A percentile compares a stretch with the other conserved stretches of the same genome.
These are phyloP conservation scores for Lytechinus pictus DNA, from an alignment of 35 echinoderm and acorn worm genomes.

Conservation along the genomic window DNA sequence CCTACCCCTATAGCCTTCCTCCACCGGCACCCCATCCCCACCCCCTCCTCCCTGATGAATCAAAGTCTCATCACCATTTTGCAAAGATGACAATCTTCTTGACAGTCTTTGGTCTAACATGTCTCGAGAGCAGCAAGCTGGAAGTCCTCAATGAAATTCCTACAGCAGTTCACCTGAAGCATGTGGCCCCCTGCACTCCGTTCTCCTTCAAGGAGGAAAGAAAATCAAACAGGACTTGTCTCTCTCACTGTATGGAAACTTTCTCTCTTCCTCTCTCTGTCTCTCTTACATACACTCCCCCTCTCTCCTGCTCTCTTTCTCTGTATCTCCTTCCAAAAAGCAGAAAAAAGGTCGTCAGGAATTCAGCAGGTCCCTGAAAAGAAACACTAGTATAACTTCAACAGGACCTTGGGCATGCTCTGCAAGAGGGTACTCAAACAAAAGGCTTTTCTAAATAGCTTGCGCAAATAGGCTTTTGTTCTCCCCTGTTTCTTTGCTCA, in stretches of 20 bases:
- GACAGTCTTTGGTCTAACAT: not conserved
- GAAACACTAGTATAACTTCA: conserved; percentile 6
- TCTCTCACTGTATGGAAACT: not conserved
- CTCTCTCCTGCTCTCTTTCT: not conserved
- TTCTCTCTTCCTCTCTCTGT: not conserved
- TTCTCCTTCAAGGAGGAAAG: not conserved
- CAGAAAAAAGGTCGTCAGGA: not conserved
- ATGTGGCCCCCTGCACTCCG: not conserved
- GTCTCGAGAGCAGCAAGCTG: not conserved
- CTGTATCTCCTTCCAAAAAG: not conserved
- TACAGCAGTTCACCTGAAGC: not conserved
- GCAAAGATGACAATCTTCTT: not conserved
- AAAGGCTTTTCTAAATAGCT: conserved; percentile 18
- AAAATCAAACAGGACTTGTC: not conserved
- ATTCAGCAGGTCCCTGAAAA: not conserved
- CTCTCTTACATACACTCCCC: not conserved
- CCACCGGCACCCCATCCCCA: not conserved
- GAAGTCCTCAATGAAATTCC: not conserved
- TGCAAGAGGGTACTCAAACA: conserved; percentile 11
- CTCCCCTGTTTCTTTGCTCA: not conserved
- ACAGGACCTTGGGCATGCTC: conserved; percentile 7
- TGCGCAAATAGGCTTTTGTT: conserved; percentile 34
- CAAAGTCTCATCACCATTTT: not conserved
- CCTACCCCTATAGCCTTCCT: not conserved
- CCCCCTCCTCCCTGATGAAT: not conserved